Percentiles rank a stretch among this genome's conserved stretches.
phyloP scores from a whole-genome alignment of 2,797 vertebrate species.

The Loriculus beryllinus region DNA sequence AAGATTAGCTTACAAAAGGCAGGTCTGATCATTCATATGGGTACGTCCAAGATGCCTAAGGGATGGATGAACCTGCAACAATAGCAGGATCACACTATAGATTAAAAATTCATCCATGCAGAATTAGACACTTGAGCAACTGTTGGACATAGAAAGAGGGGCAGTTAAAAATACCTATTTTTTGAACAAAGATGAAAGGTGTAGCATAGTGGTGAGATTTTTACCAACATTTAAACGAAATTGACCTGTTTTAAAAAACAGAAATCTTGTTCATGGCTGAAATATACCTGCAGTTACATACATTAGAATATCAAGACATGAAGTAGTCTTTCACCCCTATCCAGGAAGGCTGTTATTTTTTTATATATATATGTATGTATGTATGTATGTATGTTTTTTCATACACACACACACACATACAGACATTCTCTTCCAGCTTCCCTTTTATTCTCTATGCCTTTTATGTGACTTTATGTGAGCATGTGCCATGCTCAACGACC shows the following conservation, averaged over 20 bases:
- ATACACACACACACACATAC: rapidly evolving
- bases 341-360: neutral
- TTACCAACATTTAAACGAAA: neutral
- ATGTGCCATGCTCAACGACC: neutral
- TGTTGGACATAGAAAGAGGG: neutral
- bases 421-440: rapidly evolving
- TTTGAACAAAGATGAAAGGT: neutral
- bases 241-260: neutral
- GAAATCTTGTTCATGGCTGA: neutral
- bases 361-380: neutral
- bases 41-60: neutral
- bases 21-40: neutral
- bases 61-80: neutral
- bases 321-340: neutral
- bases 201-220: neutral
- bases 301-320: neutral
- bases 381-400: neutral
- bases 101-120: neutral
- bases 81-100: neutral
- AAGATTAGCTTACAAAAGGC: neutral
- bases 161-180: neutral
- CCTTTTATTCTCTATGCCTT: neutral
- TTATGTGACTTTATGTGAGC: neutral
- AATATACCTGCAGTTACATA: neutral
- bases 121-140: neutral